Evolutionary conservation across 2,888 invertebrate species (phyloP).

Genomic region (Timema cristinae): DNA sequence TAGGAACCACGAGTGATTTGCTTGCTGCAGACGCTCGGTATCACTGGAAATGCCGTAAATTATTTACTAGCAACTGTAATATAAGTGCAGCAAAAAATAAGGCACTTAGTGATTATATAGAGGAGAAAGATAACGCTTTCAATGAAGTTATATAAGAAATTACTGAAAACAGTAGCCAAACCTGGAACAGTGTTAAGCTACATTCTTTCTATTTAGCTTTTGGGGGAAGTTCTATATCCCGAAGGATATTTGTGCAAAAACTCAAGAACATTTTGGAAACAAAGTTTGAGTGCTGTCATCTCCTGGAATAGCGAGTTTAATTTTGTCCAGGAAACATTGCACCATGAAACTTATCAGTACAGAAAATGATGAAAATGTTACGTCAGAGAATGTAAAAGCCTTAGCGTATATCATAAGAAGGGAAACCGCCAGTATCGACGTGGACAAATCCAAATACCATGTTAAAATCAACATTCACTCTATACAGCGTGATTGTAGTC

Average conservation of each 20-base stretch:
- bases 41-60: background rate
- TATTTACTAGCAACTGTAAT: slow-evolving; percentile 1
- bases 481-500: background rate
- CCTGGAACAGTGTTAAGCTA: background rate
- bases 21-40: background rate
- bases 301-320: slow-evolving; percentile 3
- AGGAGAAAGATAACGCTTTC: background rate
- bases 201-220: background rate
- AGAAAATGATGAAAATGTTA: slow-evolving; percentile 2
- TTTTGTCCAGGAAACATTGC: background rate
- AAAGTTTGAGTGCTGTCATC: background rate
- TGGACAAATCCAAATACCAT: background rate
- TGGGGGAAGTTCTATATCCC: background rate
- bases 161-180: background rate
- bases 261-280: background rate
- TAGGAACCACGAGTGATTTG: background rate
- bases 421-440: background rate
- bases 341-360: background rate
- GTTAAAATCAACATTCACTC: background rate
- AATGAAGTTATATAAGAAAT: background rate
- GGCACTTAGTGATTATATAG: background rate
- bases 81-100: background rate
- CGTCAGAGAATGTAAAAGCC: background rate
- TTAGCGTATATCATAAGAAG: background rate
- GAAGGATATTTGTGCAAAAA: background rate